Base-by-base conservation (phyloP, 2,888 invertebrate genomes). In the Stratiomys singularior region DNA sequence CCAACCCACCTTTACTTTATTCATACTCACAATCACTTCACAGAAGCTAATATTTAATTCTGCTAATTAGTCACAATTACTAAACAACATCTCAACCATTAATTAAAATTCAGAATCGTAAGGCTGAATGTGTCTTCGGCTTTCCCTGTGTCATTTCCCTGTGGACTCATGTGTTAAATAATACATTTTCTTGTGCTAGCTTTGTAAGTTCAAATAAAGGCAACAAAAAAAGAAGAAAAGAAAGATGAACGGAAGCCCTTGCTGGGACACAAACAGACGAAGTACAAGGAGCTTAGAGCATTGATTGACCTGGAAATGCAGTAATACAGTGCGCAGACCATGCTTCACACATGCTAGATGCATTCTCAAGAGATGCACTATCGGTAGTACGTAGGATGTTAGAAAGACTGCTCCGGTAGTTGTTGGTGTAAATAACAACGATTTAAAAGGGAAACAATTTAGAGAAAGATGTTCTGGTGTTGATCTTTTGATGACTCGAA, bases 31-130 rank as follows among this genome's bases (percentile, higher is more conserved):
- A 30, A 66, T 1, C 66, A 67, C 4, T 28, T 30, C 27, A 18
- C 60, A 60, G 28, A 25, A 52, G 56, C 71, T 52, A 72, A 72
- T 72, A 47, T 72, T 56, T 56, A 72, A 72, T 28, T 72, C 71
- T 52, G 56, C 52, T 72, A 52, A 72, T 72, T 72, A 72, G 71
- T 72, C 71, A 72, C 71, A 72, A 72, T 72, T 72, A 72, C 56
- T 72, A 72, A 72, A 56, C n/a, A n/a, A n/a, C 71, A 72, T 56
- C 37, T 52, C 27, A 72, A 46, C 27, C 28, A 47, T 52, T 72
- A 56, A 72, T 72, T 72, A 56, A 72, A 56, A 72, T 18, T 56
- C 18, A 72, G 18, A 66, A 37, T 37, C 37, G 9, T 37, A 37
- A 37, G 37, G 13, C 21, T 1, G 63, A 27, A 64, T 64, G 7